Evolutionary conservation across 2,797 vertebrate genomes (phyloP), one percentile per base, ranked within the genome.

Genomic region (Peromyscus nudipes): DNA sequence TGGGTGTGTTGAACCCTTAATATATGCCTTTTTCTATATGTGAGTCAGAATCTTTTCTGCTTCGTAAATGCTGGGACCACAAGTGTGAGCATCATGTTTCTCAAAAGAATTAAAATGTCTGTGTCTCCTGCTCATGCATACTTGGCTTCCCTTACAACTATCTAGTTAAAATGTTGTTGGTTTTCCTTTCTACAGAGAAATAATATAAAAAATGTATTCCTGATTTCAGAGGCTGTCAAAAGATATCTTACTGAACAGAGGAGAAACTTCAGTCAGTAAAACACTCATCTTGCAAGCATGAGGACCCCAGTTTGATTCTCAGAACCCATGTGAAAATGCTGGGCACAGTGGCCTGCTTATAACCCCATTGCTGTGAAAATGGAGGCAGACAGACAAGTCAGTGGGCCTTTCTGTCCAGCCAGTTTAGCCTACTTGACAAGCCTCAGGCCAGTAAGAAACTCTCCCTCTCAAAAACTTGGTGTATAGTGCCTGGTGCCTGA

Each of bases 211-310:
- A 69, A n/a, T 21, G 83, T 31, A 29, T 4, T 95, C 12, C 90
- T 89, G 8, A 93, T 90, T 95, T 81, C 71, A 92, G 11, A 75
- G 65, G 40, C 90, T 96, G 1, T 93, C 81, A 40, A 31, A 71
- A 73, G 34, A 27, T 71, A n/a, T 29, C n/a, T 40, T 73, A 55
- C 14, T 12, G 25, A 64, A 71, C 7, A 17, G 13, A 52, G 21
- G 19, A 85, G 64, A 49, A 25, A 64, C 43, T 2, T 86, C 43
- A 52, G 64, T 85, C 21, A 69, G 46, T 16, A 71, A 71, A 86
- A n/a, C 4, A 67, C 49, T 55, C 12, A 27, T 55, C 49, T 86
- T 69, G 34, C 13, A 86, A 71, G 13, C 34, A 37, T 16, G 46
- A 43, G 16, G 37, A 69, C 13, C 4, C 1, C 4, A 16, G 7